Conservation (phyloP, 2,113 vertebrate species). For the Tricholaema leucomelas region DNA sequence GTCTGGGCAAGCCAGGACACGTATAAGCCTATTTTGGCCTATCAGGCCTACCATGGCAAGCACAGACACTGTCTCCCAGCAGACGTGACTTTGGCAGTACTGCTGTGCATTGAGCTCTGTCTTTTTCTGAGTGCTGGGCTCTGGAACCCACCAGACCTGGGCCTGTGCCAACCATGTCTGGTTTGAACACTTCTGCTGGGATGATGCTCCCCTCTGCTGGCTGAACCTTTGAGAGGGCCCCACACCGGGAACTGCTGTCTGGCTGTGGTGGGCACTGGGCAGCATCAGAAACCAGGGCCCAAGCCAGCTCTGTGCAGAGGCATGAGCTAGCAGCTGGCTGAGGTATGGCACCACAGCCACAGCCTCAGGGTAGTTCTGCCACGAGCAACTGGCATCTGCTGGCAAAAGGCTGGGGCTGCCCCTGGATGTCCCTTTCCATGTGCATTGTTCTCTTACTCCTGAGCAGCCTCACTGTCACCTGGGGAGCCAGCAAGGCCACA, state of each 20-base stretch:
- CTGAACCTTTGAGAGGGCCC: background rate
- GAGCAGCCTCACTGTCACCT: accelerated
- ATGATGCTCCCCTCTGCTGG: background rate
- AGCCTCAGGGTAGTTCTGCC: too few relatives aligned
- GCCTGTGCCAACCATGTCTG: background rate
- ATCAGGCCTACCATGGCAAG: too few relatives aligned
- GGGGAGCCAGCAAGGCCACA: accelerated
- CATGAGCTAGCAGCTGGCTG: background rate
- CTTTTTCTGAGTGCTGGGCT: too few relatives aligned
- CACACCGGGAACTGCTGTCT: accelerated
- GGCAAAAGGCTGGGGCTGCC: background rate
- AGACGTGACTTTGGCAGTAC: accelerated
- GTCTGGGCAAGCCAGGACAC: too few relatives aligned
- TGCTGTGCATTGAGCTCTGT: accelerated
- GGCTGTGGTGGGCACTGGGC: accelerated
- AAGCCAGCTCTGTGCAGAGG: background rate
- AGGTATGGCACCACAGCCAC: too few relatives aligned
- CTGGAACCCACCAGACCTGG: accelerated
- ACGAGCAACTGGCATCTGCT: too few relatives aligned
- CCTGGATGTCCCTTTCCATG: accelerated
- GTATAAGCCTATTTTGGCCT: too few relatives aligned
- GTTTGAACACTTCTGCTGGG: accelerated
- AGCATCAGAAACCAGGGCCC: too few relatives aligned
- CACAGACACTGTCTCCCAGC: accelerated
- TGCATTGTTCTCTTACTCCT: accelerated